These are phyloP conservation scores for Pseudococcus viburni DNA, from an alignment of 2,888 invertebrate genomes.

Conservation along the genomic window DNA sequence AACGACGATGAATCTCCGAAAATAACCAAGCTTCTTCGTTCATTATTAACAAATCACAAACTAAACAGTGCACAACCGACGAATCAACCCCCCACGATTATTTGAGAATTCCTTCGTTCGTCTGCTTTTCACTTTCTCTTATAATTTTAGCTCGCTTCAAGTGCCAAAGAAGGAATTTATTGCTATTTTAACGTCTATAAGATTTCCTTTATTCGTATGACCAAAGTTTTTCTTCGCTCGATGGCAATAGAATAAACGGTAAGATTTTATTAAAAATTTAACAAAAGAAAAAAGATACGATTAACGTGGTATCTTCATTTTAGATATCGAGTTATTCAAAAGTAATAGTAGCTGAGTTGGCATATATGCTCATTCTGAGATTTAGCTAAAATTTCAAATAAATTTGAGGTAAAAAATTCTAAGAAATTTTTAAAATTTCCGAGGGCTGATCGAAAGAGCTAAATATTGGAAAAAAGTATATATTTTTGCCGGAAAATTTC, in stretches of 20 bases:
- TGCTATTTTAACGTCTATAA: background rate
- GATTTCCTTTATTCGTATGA: background rate
- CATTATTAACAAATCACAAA: conserved; percentile 17
- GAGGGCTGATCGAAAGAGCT: too few relatives aligned
- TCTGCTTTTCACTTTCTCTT: background rate
- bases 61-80: conserved; percentile 20
- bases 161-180: conserved; percentile 10
- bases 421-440: too few relatives aligned
- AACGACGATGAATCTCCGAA: background rate
- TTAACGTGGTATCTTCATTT: background rate
- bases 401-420: too few relatives aligned
- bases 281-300: background rate
- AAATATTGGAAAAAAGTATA: too few relatives aligned
- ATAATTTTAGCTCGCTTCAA: background rate
- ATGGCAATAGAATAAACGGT: background rate
- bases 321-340: too few relatives aligned
- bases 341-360: too few relatives aligned
- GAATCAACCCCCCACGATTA: background rate
- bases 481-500: too few relatives aligned
- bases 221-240: background rate
- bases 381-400: too few relatives aligned
- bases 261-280: background rate
- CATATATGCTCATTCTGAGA: too few relatives aligned
- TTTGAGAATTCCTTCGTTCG: background rate
- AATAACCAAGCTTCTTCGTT: background rate